Base-by-base conservation (phyloP, 2,113 vertebrate genomes). In the Oxygymnocypris stewartii region DNA sequence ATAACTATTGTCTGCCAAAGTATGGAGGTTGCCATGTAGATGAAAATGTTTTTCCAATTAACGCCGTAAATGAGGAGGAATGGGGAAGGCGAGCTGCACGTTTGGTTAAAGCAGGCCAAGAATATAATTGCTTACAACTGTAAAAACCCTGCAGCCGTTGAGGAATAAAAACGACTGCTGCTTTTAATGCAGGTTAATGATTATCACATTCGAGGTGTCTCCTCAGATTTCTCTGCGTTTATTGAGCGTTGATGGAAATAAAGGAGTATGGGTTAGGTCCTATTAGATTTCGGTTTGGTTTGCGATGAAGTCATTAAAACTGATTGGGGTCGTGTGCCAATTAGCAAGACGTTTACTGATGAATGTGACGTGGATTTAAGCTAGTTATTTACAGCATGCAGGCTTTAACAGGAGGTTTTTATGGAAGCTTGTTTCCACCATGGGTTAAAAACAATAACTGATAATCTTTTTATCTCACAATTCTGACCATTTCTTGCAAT, bases 31-130 rank as follows among this genome's bases (percentile, higher is more conserved):
- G 40, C 85, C 87, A 69, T 79, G 87, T 78, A 59, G 65, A 71
- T 85, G 86, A 85, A 44, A n/a, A 86, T 85, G 69, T 76, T 92
- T 90, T 91, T 90, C 69, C 88, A 87, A 86, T 91, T 82, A 90
- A 59, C 28, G 63, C 76, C 71, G 37, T 75, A 79, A 89, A 6
- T 77, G 54, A 65, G 86, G 69, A 63, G 77, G 73, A 82, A 71
- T 71, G 44, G 65, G 63, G 73, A 78, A 78, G 44, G 16, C n/a
- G 37, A 74, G 71, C 54, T 71, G 87, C 71, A 73, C 84, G 35
- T 61, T 82, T 25, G 14, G 44, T 54, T 59, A 91, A 92, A 90
- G 91, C 85, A 88, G 42, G 75, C 86, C 89, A 88, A 57, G 88
- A 90, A 88, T 67, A 85, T 92, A 54, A 84, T 88, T 88, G 79